A percentile compares a stretch with the other conserved stretches of the same genome.
These are phyloP conservation scores for Aproaerema taeniolella DNA, from an alignment of 2,888 invertebrate species.

Conservation along the genomic window DNA sequence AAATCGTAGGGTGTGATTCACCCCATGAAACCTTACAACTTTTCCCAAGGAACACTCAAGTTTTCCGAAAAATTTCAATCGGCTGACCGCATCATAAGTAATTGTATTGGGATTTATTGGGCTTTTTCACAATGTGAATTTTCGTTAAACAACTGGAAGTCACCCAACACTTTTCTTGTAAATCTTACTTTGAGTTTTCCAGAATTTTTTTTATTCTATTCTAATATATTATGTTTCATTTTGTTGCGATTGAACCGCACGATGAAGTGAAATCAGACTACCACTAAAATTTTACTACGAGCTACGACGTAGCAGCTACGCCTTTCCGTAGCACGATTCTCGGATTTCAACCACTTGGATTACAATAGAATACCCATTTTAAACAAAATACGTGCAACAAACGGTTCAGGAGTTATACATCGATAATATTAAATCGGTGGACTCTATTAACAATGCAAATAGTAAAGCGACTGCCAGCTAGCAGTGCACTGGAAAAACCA, in stretches of 20 bases:
- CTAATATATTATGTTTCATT: no score
- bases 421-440: slow-evolving; percentile 64
- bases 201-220: not conserved
- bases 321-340: not conserved
- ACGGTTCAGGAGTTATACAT: slow-evolving; percentile 34
- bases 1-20: no score
- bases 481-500: slow-evolving; percentile 47
- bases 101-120: no score
- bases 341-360: not conserved
- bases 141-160: no score
- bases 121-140: no score
- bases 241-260: no score
- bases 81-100: no score
- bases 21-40: no score
- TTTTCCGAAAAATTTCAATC: no score
- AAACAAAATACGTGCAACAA: slow-evolving; percentile 31
- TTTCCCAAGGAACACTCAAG: no score
- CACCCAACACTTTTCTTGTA: no score
- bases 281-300: not conserved
- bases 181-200: not conserved
- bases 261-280: not conserved
- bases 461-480: slow-evolving; percentile 48
- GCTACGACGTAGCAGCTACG: not conserved
- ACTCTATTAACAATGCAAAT: slow-evolving; percentile 69
- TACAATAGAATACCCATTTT: not conserved